Conservation (phyloP, 1,140 invertebrate genomes). For the Cyclargus thomasi region DNA sequence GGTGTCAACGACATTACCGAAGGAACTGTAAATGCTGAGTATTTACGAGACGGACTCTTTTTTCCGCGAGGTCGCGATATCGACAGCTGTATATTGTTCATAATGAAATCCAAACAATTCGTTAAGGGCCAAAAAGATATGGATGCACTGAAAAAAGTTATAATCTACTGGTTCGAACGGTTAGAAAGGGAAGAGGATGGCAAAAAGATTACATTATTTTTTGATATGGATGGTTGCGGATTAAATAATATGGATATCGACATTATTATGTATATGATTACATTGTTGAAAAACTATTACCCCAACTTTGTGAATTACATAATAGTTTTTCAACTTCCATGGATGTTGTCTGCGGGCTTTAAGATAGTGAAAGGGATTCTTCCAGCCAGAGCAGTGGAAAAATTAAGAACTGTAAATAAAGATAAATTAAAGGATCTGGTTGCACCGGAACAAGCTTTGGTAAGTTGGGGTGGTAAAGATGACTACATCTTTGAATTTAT, state of each 20-base stretch:
- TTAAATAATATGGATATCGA: slow-evolving; percentile 40
- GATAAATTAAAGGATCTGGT: slow-evolving; percentile 41
- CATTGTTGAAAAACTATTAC: slow-evolving; percentile 41
- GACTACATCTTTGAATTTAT: slow-evolving; percentile 39
- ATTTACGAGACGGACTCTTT: slow-evolving; percentile 38
- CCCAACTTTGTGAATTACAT: slow-evolving; percentile 45
- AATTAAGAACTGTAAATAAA: slow-evolving; percentile 33
- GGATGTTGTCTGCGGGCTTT: slow-evolving; percentile 40
- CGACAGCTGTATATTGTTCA: slow-evolving; percentile 44
- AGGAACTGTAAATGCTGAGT: slow-evolving; percentile 34
- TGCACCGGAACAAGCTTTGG: slow-evolving; percentile 38
- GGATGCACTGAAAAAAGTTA: slow-evolving; percentile 38
- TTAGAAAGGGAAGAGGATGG: slow-evolving; percentile 43
- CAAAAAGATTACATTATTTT: slow-evolving; percentile 43
- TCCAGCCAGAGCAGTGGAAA: slow-evolving; percentile 35
- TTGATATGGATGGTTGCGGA: slow-evolving; percentile 43
- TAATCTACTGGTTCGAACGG: slow-evolving; percentile 46
- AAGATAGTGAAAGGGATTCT: slow-evolving; percentile 39
- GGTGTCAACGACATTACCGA: slow-evolving; percentile 37
- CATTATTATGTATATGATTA: slow-evolving; percentile 38
- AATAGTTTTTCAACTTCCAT: slow-evolving; percentile 42
- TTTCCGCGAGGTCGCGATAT: slow-evolving; percentile 43
- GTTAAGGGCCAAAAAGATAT: slow-evolving; percentile 36
- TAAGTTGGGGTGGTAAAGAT: slow-evolving; percentile 43
- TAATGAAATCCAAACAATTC: slow-evolving; percentile 42